These are phyloP conservation scores for Phania funesta DNA, from an alignment of 2,888 invertebrate species.

Conservation along the genomic window DNA sequence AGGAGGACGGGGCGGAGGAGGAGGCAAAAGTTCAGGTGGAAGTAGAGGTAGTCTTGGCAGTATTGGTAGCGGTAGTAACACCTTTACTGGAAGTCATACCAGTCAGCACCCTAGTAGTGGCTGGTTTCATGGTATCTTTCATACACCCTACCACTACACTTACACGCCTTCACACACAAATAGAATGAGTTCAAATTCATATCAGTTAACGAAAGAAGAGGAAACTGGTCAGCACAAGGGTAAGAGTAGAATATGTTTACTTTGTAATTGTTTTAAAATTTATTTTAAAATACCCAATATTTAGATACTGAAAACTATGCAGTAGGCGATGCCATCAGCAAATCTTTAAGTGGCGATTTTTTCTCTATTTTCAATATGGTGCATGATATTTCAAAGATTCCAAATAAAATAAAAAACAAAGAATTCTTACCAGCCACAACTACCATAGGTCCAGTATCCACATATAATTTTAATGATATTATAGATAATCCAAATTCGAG, in stretches of 20 bases:
- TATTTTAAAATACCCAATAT: too few species aligned
- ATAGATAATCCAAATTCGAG: neutral
- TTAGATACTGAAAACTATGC: neutral
- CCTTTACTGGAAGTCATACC: neutral
- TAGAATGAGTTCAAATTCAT: neutral
- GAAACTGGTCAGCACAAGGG: neutral
- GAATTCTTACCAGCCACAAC: neutral
- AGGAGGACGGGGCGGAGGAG: conserved; percentile 6
- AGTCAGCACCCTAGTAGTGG: neutral
- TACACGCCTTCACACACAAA: neutral
- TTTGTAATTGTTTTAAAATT: neutral
- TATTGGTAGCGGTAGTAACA: neutral
- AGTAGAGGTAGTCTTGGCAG: neutral
- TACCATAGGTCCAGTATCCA: neutral
- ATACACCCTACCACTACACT: conserved; percentile 1
- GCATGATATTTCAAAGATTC: conserved; percentile 30
- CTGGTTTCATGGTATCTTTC: conserved; percentile 12
- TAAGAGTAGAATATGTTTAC: neutral
- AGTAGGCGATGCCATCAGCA: neutral
- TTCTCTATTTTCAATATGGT: conserved; percentile 44
- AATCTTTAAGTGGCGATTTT: conserved; percentile 25
- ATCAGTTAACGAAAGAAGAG: neutral
- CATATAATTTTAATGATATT: neutral
- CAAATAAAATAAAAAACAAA: conserved; percentile 10
- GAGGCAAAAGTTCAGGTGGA: neutral